Conservation (phyloP, 2,888 invertebrate species). For the Cyaniris semiargus region DNA sequence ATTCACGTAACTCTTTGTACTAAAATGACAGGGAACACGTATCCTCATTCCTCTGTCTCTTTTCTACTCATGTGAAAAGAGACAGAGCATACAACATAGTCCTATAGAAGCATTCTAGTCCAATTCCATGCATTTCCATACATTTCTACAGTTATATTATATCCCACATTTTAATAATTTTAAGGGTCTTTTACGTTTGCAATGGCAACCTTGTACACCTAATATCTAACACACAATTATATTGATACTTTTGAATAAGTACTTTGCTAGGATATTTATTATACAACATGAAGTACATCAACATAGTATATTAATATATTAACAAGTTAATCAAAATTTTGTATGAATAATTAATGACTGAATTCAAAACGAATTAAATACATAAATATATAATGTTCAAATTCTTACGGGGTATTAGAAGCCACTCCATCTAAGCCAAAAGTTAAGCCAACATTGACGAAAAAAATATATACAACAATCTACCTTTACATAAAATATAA, state of each 20-base stretch:
- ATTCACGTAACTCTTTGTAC: background rate
- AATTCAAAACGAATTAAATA: background rate
- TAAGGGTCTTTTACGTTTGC: background rate
- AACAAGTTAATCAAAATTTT: background rate
- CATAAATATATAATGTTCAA: background rate
- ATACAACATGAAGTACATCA: slow-evolving; percentile 5
- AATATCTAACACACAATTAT: slow-evolving; percentile 24
- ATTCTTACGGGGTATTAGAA: background rate
- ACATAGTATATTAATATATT: background rate
- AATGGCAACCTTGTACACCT: slow-evolving; percentile 7
- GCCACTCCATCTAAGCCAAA: slow-evolving; percentile 5
- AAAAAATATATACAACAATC: slow-evolving; percentile 24
- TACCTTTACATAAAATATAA: slow-evolving; percentile 19
- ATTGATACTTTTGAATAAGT: slow-evolving; percentile 22
- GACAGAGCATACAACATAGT: background rate
- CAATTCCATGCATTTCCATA: slow-evolving; percentile 12
- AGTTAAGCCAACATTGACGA: slow-evolving; percentile 17
- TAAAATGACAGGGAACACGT: background rate
- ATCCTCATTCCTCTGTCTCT: background rate
- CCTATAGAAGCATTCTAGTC: background rate
- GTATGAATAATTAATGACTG: background rate
- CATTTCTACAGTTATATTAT: slow-evolving; percentile 15
- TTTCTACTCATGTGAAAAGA: background rate
- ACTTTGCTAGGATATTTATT: slow-evolving; percentile 23
- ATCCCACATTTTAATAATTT: slow-evolving; percentile 1